Base-by-base conservation (phyloP, 2,888 invertebrate genomes). In the Agriotes lineatus region DNA sequence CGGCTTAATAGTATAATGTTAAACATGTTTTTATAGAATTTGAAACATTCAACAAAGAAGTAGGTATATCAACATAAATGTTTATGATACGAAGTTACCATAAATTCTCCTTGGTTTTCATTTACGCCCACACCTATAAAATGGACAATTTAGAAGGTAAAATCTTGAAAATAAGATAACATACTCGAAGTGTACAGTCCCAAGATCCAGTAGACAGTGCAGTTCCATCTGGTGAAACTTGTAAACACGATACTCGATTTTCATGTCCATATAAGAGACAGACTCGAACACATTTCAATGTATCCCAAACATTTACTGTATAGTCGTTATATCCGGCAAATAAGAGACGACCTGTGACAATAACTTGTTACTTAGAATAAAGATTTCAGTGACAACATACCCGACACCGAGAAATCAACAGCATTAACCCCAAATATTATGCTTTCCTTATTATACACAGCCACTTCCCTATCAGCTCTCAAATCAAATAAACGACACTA, bases 281-380 rank as follows among this genome's bases (percentile, higher is more conserved):
- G 54, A 97, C 92, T 72, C 98, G 89, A 78, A 90, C 90, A 76
- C 96, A 96, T 83, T 99, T 99, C 73, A 99, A 87, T 35, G 97
- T 96, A 86, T 99, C 99, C 99, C 99, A 99, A 33, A 97, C 94
- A 85, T 97, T 96, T 60, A 99, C 96, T 33, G 97, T 98, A 85
- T 99, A 97, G 86, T 99, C 99, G 84, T 97, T 96, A 87, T 99
- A 99, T 67, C 98, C 99, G 77, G 98, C 97, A 87, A 99, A 99
- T 77, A 99, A 86, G 73, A 99, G 87, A 14, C 99, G 93, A 18
- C 96, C 94, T 92, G 14, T 2, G 5, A 69, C 60, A 64, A 69
- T 45, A 22, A 20, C 22, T 6, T 7, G 9, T 42, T 14, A 16
- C 16, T 14, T 18, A 5, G 3, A 20, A n/a, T 48, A 7, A 20